Percentiles rank a stretch among this genome's conserved stretches.
Evolutionary conservation across 2,113 vertebrate species (phyloP).

Genomic region (Calonectris borealis): DNA sequence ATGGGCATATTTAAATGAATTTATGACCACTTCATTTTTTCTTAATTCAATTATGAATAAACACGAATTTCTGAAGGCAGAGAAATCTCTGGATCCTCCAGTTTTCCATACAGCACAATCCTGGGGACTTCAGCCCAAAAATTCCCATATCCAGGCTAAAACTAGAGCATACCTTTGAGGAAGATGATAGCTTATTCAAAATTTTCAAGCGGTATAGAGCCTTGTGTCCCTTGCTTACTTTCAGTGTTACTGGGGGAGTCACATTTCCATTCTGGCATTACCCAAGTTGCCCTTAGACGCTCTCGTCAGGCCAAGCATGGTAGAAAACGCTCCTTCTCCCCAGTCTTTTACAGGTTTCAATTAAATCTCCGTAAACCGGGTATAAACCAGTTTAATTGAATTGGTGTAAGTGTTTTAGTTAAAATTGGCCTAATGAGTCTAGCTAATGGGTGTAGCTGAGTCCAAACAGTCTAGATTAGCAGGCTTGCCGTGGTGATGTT

Average conservation of each 20-base stretch:
- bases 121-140: background rate
- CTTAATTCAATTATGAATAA: background rate
- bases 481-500: rapidly evolving
- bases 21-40: background rate
- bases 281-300: background rate
- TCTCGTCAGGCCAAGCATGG: background rate
- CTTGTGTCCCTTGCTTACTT: background rate
- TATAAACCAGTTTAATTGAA: background rate
- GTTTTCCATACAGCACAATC: background rate
- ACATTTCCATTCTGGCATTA: background rate
- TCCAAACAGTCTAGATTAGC: background rate
- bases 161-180: background rate
- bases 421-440: background rate
- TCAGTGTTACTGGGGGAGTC: background rate
- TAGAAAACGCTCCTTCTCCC: background rate
- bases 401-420: background rate
- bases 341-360: background rate
- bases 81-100: background rate
- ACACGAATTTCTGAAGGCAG: background rate
- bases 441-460: background rate
- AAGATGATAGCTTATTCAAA: background rate
- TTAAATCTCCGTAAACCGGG: background rate
- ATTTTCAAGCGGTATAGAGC: background rate
- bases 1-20: background rate
- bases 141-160: background rate